phyloP scores from a whole-genome alignment of 2,888 invertebrate species.

The Aphidius colemani region DNA sequence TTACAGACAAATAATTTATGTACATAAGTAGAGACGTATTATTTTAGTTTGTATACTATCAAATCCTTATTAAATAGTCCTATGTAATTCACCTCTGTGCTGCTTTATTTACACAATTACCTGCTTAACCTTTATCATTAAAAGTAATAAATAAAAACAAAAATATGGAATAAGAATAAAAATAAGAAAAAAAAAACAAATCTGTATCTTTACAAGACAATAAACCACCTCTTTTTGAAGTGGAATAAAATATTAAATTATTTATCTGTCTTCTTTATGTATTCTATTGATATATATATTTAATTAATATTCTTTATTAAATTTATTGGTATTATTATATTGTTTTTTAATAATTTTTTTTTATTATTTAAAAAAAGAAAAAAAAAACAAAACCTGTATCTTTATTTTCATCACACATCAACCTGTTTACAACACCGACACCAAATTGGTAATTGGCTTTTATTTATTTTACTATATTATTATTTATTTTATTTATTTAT shows the following conservation, averaged over 20 bases:
- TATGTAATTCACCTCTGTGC: constrained; percentile 55
- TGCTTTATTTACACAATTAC: constrained; percentile 53
- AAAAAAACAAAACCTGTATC: constrained; percentile 16
- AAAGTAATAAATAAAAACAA: neutral
- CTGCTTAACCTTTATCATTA: constrained; percentile 44
- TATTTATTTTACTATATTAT: constrained; percentile 19
- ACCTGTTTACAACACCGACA: constrained; percentile 10
- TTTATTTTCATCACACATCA: constrained; percentile 17
- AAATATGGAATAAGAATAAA: constrained; percentile 7
- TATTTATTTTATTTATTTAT: no score
- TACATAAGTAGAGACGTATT: constrained; percentile 52
- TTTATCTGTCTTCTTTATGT: neutral
- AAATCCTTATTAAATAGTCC: constrained; percentile 55
- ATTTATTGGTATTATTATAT: constrained; percentile 11
- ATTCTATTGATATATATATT: neutral
- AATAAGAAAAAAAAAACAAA: constrained; percentile 6
- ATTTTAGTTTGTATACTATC: constrained; percentile 55
- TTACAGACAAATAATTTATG: constrained; percentile 43
- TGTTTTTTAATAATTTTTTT: constrained; percentile 16
- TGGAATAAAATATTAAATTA: neutral
- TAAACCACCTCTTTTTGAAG: neutral
- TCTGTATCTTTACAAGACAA: constrained; percentile 1
- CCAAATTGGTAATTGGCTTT: constrained; percentile 16
- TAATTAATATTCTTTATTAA: neutral
- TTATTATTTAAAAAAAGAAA: constrained; percentile 9